These are phyloP conservation scores for Monopis laevigella DNA, from an alignment of 2,888 invertebrate genomes.

Conservation along the genomic window DNA sequence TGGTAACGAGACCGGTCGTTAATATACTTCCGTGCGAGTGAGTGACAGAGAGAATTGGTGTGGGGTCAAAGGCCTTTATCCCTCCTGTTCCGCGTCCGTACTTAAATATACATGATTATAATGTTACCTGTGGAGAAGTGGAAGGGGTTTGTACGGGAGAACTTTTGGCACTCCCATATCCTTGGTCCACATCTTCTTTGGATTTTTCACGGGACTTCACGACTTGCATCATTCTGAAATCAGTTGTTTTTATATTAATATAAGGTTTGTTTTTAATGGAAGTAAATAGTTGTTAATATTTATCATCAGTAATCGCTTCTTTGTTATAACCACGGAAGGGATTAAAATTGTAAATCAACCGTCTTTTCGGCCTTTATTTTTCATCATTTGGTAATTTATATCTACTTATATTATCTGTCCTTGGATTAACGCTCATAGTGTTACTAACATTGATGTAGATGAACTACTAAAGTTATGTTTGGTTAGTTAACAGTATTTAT, in stretches of 20 bases:
- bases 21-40: too few species aligned
- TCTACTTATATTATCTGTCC: too few species aligned
- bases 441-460: too few species aligned
- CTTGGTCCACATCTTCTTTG: slow-evolving; percentile 45
- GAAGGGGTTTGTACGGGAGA: slow-evolving; percentile 45
- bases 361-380: slow-evolving; percentile 40
- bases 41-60: too few species aligned
- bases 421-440: too few species aligned
- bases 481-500: too few species aligned
- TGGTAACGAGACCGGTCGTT: too few species aligned
- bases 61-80: too few species aligned
- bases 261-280: background rate
- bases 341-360: slow-evolving; percentile 40
- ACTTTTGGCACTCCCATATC: slow-evolving; percentile 48
- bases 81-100: too few species aligned
- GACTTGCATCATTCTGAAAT: slow-evolving; percentile 55
- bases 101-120: too few species aligned
- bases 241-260: background rate
- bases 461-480: too few species aligned
- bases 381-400: background rate
- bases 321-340: slow-evolving; percentile 43
- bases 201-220: slow-evolving; percentile 40
- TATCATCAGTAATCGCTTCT: slow-evolving; percentile 40
- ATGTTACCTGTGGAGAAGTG: slow-evolving; percentile 33
- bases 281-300: background rate